Percentiles rank a stretch among this genome's conserved stretches.
These are phyloP conservation scores for Keiferia lycopersicella DNA, from an alignment of 2,888 invertebrate genomes.

Conservation along the genomic window DNA sequence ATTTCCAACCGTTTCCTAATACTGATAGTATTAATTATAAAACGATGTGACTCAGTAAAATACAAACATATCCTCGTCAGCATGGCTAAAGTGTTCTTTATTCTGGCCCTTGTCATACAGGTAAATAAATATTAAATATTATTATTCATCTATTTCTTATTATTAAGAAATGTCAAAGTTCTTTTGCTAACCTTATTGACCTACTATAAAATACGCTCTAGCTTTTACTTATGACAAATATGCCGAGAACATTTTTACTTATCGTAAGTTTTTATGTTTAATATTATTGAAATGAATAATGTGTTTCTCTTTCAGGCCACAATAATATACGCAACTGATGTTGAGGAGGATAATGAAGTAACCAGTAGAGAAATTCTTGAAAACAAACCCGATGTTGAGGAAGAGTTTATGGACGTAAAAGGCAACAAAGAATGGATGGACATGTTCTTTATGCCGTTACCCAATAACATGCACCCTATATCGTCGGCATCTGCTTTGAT, in stretches of 20 bases:
- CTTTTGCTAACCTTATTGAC: too few relatives aligned
- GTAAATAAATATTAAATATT: slow-evolving; percentile 43
- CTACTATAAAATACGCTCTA: too few relatives aligned
- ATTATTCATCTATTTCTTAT: too few relatives aligned
- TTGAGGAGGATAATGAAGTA: slow-evolving; percentile 38
- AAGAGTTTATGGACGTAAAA: slow-evolving; percentile 38
- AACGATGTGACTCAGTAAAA: slow-evolving; percentile 40
- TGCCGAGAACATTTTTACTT: too few relatives aligned
- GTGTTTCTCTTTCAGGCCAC: slow-evolving; percentile 49
- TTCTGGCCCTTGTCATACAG: slow-evolving; percentile 64
- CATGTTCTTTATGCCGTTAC: slow-evolving; percentile 46
- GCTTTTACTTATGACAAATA: too few relatives aligned
- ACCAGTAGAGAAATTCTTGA: slow-evolving; percentile 39
- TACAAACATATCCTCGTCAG: slow-evolving; percentile 35
- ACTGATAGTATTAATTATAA: slow-evolving; percentile 57
- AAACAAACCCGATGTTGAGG: slow-evolving; percentile 38
- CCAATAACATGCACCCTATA: slow-evolving; percentile 46
- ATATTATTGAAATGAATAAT: background rate
- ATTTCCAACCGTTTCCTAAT: slow-evolving; percentile 53
- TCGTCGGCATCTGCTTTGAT: slow-evolving; percentile 58
- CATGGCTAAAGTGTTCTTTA: slow-evolving; percentile 62
- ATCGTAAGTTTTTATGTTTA: background rate
- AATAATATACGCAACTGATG: slow-evolving; percentile 44
- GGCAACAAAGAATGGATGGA: slow-evolving; percentile 60
- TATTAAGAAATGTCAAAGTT: too few relatives aligned